Evolutionary conservation across 2,797 vertebrate genomes (phyloP).

Genomic region (Enteromius anoplus): DNA sequence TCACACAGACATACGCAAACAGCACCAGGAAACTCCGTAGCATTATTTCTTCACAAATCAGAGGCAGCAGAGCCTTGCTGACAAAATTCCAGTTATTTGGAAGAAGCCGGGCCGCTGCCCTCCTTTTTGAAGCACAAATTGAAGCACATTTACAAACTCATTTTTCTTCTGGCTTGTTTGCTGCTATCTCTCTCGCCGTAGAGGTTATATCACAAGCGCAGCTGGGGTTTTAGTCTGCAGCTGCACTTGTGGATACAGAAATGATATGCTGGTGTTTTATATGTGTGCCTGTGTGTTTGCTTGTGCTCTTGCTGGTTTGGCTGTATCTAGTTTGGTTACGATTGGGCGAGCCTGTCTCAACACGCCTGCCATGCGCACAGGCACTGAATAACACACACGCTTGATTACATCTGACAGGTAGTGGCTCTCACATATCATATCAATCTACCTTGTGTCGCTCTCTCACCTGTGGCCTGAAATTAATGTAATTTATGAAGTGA

Average conservation of each 20-base stretch:
- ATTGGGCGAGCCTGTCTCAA: not conserved
- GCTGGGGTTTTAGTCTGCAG: conserved; percentile 37
- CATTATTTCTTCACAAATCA: conserved; percentile 33
- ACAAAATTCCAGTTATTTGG: conserved; percentile 19
- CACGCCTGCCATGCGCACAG: not conserved
- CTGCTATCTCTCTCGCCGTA: not conserved
- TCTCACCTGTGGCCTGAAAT: conserved; percentile 38
- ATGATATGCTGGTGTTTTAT: not conserved
- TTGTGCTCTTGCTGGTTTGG: conserved; percentile 4
- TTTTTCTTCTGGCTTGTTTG: conserved; percentile 14
- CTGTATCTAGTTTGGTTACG: conserved; percentile 13
- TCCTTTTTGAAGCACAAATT: conserved; percentile 10
- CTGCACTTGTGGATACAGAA: conserved; percentile 19
- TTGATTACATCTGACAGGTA: conserved; percentile 21
- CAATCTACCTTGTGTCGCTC: not conserved
- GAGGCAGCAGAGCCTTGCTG: conserved; percentile 9
- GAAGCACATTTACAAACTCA: conserved; percentile 30
- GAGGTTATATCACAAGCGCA: conserved; percentile 35
- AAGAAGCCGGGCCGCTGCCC: not conserved
- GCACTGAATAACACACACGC: not conserved
- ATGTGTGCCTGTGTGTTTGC: conserved; percentile 10
- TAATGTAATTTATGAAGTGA: conserved; percentile 9
- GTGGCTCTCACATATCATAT: conserved; percentile 13
- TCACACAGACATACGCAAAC: conserved; percentile 16
- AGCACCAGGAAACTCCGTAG: conserved; percentile 22